Conservation (phyloP, 2,113 vertebrate species). For the Petromus typicus region DNA sequence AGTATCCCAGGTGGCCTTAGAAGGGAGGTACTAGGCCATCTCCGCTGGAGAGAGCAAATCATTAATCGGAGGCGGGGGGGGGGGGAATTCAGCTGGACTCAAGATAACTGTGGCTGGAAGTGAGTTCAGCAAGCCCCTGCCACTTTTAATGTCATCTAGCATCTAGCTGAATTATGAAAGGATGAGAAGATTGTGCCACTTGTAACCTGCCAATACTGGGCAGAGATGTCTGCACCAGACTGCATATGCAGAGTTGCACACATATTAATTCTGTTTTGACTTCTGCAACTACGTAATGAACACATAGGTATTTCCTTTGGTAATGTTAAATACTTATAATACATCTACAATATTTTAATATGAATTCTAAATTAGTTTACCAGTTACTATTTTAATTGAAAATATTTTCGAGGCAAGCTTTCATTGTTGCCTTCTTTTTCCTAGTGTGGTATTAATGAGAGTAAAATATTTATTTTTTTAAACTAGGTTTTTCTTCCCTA, state of each 20-base stretch:
- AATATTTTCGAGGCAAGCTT: not conserved
- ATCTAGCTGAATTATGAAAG: too few species aligned
- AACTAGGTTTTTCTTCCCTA: not conserved
- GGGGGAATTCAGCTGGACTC: too few species aligned
- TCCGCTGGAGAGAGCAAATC: too few species aligned
- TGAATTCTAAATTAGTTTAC: not conserved
- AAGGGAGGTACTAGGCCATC: too few species aligned
- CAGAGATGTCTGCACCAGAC: too few species aligned
- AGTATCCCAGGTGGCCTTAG: too few species aligned
- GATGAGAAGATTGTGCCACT: too few species aligned
- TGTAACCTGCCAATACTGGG: too few species aligned
- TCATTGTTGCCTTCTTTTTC: not conserved
- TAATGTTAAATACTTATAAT: not conserved
- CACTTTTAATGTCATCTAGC: too few species aligned
- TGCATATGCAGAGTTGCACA: not conserved
- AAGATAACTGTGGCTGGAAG: too few species aligned
- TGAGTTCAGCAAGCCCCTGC: too few species aligned
- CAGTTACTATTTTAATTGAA: not conserved
- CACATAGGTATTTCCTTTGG: not conserved
- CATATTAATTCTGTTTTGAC: not conserved
- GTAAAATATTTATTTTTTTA: not conserved
- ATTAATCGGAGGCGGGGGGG: too few species aligned
- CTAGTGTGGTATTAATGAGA: not conserved
- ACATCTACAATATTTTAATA: not conserved
- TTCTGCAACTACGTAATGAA: not conserved